Conservation (phyloP, 2,888 invertebrate species). For the Ormyrus labotus region DNA sequence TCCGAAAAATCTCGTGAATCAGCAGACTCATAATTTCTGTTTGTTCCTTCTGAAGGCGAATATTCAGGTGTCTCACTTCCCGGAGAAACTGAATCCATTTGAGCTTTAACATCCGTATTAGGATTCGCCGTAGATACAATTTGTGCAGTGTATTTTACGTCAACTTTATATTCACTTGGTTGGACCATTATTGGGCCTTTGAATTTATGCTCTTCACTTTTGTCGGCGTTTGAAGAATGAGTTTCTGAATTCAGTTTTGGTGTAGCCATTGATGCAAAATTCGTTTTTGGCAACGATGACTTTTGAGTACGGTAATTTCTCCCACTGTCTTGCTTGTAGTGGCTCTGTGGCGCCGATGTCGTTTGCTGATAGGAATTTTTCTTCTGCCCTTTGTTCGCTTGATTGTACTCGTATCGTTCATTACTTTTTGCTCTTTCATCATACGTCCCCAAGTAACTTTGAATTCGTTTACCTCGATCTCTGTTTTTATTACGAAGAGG, state of each 20-base stretch:
- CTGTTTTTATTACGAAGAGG: constrained; percentile 48
- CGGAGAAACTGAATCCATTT: neutral
- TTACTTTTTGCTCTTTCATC: constrained; percentile 15
- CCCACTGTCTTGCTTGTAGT: constrained; percentile 18
- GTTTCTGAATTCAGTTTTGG: constrained; percentile 3
- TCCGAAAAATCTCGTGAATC: constrained; percentile 65
- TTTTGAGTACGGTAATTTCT: constrained; percentile 17
- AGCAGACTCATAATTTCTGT: constrained; percentile 66
- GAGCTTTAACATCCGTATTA: neutral
- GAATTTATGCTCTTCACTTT: constrained; percentile 51
- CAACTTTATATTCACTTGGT: constrained; percentile 62
- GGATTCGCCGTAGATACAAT: constrained; percentile 24
- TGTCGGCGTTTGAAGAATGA: neutral
- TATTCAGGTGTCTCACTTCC: constrained; percentile 19
- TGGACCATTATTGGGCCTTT: constrained; percentile 67
- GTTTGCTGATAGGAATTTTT: constrained; percentile 21
- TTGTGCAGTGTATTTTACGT: constrained; percentile 59
- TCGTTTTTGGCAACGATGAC: constrained; percentile 18
- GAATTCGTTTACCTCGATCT: constrained; percentile 60
- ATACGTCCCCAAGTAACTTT: constrained; percentile 62
- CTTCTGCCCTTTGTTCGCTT: neutral
- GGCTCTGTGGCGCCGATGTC: neutral
- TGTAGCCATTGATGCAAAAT: constrained; percentile 9
- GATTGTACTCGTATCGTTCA: neutral
- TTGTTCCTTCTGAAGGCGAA: constrained; percentile 49